Base-by-base conservation (phyloP, 30 jellyfish, hydroid and myxozoan species). In the Turritopsis rubra region DNA sequence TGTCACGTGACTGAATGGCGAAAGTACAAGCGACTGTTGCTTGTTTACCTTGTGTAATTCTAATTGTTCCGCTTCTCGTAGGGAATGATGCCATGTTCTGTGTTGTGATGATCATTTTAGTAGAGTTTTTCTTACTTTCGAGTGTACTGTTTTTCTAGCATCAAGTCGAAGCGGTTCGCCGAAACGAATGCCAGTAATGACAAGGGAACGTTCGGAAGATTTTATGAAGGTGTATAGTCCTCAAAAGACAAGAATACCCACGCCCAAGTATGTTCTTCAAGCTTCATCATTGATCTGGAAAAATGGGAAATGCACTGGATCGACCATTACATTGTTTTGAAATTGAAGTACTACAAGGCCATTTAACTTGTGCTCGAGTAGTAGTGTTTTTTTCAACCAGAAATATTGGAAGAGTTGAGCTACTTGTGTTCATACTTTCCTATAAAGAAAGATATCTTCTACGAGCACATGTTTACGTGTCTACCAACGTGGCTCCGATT, bases 151-250 rank as follows among this genome's bases (percentile, higher is more conserved):
- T 72, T 83, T 81, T 73, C 85, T 88, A 91, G 98, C 98, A 7
- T 83, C 98, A 29, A 91, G 98, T 78, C 98, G 98, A 28, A 83
- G 92, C 19, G 85, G 84, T 1, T 91, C 98, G 24, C 98, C 98
- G 0, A 87, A 80, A 29, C 89, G 98, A 7, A 85, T 82, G 92
- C 96, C 96, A 1, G 66, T 90, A 28, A 73, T 85, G 75, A 65
- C 97, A 52, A 71, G 99, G 31, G 99, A 93, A 82, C 86, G 99
- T 18, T 93, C 99, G 21, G 99, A 93, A 80, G 99, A 93, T 81
- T 93, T 75, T 91, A 93, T 93, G 99, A 93, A 65, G 71, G 65
- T 88, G 24, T 52, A 75, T 0, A 88, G 97, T 73, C 97, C 97
- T 0, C 88, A 81, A 81, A 88, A 85, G 81, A 93, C 97, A 16